Evolutionary conservation across 2,888 invertebrate genomes (phyloP), one percentile per base, ranked within the genome.

Genomic region (Selenia dentaria): DNA sequence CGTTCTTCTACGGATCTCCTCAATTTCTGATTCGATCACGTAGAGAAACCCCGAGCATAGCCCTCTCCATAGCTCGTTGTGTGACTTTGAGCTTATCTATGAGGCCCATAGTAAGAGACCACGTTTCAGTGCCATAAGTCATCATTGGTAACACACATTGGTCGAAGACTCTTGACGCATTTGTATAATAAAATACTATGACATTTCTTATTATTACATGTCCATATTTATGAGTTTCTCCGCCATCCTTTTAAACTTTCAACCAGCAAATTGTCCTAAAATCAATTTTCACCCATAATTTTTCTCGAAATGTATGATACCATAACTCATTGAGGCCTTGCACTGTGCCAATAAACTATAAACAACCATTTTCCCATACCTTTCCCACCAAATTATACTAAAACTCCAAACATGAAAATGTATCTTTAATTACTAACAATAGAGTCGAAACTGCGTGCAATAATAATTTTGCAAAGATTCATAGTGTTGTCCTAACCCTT

Each of bases 331-430:
- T 59, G 49, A 50, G 59, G 64, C 36, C 51, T 71, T 74, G 70
- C 67, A 62, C 64, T 80, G 70, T 75, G 71, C 83, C 80, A 83
- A 86, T 85, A 86, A 83, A 83, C 78, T 77, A 79, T 82, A 81
- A 81, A 80, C 65, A 78, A 78, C 47, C 70, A 76, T 75, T 78
- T 82, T 74, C 76, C 69, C 77, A 73, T 74, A 66, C 61, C 40
- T 42, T 42, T 44, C 39, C 16, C 14, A 38, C 46, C 60, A 54
- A 50, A 39, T 20, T 35, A 53, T 24, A 8, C 18, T 39, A 56
- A 44, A 33, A n/a, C 4, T 13, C 2, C 31, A 11, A 1, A 0
- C 0, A 0, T 34, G 48, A 65, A 66, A 51, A 63, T 28, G 29
- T 26, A 51, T 43, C 63, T 61, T 65, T 26, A 34, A 22, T 13